Evolutionary conservation across 2,113 vertebrate species (phyloP).

Genomic region (Cyanoliseus patagonus): DNA sequence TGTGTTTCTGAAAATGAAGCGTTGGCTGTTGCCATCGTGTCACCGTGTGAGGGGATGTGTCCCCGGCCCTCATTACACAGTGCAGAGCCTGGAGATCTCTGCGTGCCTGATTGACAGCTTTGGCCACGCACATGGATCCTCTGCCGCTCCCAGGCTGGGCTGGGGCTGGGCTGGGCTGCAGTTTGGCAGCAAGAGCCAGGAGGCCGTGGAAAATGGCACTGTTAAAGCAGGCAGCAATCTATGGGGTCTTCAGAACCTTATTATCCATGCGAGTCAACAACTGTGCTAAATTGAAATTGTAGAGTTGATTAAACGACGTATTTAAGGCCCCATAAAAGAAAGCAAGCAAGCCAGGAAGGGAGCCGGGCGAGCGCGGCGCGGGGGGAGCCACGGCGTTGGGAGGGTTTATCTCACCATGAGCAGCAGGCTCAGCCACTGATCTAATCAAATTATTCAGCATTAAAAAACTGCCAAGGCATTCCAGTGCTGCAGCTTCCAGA

Average conservation of each 20-base stretch:
- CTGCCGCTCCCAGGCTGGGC: not conserved
- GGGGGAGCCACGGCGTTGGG: constrained; percentile 12
- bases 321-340: constrained; percentile 70
- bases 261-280: constrained; percentile 70
- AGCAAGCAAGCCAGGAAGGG: constrained; percentile 34
- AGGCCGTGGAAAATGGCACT: constrained; percentile 2
- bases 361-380: not conserved
- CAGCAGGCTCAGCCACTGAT: constrained; percentile 80
- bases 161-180: not conserved
- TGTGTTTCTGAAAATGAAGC: not conserved
- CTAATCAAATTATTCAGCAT: constrained; percentile 84
- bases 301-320: constrained; percentile 74
- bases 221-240: constrained; percentile 37
- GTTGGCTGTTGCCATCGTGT: not conserved
- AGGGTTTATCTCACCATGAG: constrained; percentile 77
- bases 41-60: not conserved
- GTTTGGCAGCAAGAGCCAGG: not conserved
- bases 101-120: constrained; percentile 1
- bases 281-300: constrained; percentile 71
- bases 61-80: not conserved
- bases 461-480: constrained; percentile 81
- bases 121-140: not conserved
- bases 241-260: constrained; percentile 68
- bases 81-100: not conserved
- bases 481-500: constrained; percentile 75